Evolutionary conservation across 1,140 invertebrate species (phyloP).

Genomic region (Chlorops oryzae): DNA sequence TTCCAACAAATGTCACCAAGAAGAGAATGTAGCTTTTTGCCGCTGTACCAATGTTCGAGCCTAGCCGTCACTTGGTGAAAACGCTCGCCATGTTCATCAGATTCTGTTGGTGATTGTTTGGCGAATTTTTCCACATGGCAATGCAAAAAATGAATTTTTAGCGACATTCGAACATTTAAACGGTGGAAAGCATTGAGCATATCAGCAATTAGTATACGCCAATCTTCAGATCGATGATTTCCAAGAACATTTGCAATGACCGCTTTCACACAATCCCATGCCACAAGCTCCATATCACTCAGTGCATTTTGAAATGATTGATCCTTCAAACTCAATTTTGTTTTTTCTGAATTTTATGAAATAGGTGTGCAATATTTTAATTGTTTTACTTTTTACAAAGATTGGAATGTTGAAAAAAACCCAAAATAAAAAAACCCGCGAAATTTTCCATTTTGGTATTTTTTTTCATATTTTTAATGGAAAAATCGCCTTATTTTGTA

Average conservation of each 20-base stretch:
- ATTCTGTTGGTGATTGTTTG: not conserved
- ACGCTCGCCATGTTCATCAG: not conserved
- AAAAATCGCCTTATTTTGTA: no score
- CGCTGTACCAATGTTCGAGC: not conserved
- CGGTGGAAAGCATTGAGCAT: not conserved
- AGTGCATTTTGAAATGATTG: not conserved
- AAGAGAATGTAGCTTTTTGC: not conserved
- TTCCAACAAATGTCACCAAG: no score
- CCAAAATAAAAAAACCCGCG: no score
- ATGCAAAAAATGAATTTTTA: no score
- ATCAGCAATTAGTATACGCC: not conserved
- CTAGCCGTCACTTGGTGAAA: not conserved
- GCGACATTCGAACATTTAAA: not conserved
- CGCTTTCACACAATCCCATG: not conserved
- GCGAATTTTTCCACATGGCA: not conserved
- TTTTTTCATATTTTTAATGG: no score
- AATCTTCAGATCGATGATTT: not conserved
- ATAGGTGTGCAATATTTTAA: no score
- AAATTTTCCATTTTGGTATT: no score
- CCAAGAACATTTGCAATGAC: not conserved
- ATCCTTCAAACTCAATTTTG: no score
- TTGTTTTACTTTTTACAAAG: no score
- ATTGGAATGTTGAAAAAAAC: no score
- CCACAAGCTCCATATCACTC: not conserved
- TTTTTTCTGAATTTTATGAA: no score